Percentiles rank a stretch among this genome's conserved stretches.
These are phyloP conservation scores for Labia minor DNA, from an alignment of 2,888 invertebrate species.

Conservation along the genomic window DNA sequence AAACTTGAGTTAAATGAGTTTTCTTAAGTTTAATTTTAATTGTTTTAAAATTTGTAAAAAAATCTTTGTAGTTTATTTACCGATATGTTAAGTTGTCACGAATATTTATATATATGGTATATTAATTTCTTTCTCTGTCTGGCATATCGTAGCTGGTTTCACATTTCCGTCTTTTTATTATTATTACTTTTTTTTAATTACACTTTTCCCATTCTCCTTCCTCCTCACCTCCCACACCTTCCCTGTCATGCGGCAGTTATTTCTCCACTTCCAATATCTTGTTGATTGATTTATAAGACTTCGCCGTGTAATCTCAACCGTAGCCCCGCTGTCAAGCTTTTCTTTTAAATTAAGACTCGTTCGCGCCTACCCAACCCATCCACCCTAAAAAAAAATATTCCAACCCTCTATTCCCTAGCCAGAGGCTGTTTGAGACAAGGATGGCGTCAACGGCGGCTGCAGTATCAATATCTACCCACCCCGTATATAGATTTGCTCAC, in stretches of 20 bases:
- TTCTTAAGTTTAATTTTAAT: too few relatives aligned
- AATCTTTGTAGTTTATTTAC: background rate
- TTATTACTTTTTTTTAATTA: background rate
- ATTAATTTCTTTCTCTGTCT: slow-evolving; percentile 30
- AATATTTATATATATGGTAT: background rate
- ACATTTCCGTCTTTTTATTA: background rate
- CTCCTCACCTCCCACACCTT: too few relatives aligned
- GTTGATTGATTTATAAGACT: slow-evolving; percentile 27
- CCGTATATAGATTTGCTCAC: background rate
- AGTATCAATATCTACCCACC: slow-evolving; percentile 8
- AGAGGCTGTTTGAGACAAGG: background rate
- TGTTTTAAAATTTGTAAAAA: too few relatives aligned
- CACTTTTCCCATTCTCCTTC: slow-evolving; percentile 16
- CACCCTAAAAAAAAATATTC: background rate
- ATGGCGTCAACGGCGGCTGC: slow-evolving; percentile 2
- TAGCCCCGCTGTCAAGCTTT: background rate
- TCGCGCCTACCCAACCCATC: background rate
- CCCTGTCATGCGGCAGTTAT: slow-evolving; percentile 15
- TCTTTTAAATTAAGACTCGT: background rate
- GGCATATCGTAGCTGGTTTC: slow-evolving; percentile 15
- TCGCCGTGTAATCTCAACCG: background rate
- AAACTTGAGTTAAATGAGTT: too few relatives aligned
- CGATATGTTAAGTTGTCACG: background rate
- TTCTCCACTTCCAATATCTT: slow-evolving; percentile 23
- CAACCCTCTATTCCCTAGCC: background rate